These are phyloP conservation scores for Neostethus bicornis DNA, from an alignment of 2,797 vertebrate species.

Conservation along the genomic window DNA sequence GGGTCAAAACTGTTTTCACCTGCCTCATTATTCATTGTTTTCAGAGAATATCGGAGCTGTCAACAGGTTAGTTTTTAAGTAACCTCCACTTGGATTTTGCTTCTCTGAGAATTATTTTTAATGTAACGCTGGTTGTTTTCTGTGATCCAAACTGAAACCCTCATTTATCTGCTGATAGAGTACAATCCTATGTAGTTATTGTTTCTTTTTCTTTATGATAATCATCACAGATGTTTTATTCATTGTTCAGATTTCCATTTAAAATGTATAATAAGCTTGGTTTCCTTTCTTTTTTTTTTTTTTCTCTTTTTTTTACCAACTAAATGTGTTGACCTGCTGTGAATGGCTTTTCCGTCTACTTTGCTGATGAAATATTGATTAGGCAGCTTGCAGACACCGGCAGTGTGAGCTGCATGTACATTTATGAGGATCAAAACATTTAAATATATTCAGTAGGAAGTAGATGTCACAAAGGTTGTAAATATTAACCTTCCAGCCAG, in stretches of 20 bases:
- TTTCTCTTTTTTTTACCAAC: slow-evolving; percentile 5
- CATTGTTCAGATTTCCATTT: slow-evolving; percentile 34
- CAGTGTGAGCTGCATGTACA: slow-evolving; percentile 9
- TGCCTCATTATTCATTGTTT: slow-evolving; percentile 38
- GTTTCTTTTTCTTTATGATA: slow-evolving; percentile 4
- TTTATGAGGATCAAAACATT: slow-evolving; percentile 3
- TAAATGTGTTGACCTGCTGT: slow-evolving; percentile 27
- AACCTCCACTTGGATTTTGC: slow-evolving; percentile 40
- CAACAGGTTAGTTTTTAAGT: slow-evolving; percentile 55
- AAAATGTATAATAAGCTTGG: slow-evolving; percentile 11
- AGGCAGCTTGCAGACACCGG: slow-evolving; percentile 8
- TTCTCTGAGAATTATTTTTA: slow-evolving; percentile 1
- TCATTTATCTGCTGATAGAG: neutral
- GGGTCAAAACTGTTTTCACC: slow-evolving; percentile 39
- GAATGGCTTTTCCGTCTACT: slow-evolving; percentile 14
- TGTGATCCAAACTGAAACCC: neutral
- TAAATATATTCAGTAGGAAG: neutral
- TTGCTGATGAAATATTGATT: slow-evolving; percentile 34
- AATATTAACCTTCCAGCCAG: slow-evolving; percentile 9
- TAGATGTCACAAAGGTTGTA: slow-evolving; percentile 4
- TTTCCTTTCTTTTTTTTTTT: neutral
- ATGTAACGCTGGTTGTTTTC: neutral
- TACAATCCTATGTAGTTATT: slow-evolving; percentile 2
- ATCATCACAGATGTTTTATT: slow-evolving; percentile 35
- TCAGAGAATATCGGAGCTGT: slow-evolving; percentile 23